Base-by-base conservation (phyloP, 2,888 invertebrate species). In the Synergus japonicus region DNA sequence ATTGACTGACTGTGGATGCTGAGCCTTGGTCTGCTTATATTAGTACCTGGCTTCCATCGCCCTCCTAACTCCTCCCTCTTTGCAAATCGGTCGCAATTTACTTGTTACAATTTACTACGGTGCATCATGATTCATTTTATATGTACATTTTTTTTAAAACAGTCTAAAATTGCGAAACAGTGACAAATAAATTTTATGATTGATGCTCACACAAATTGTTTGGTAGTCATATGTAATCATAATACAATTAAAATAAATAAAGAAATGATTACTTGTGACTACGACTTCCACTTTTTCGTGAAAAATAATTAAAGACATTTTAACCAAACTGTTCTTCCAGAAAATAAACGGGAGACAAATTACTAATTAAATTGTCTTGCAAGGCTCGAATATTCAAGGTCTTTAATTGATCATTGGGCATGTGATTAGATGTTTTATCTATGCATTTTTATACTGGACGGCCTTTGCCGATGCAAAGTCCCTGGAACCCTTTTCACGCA, bases 1-100 rank as follows among this genome's bases (percentile, higher is more conserved):
- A 85, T 85, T 83, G 81, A 86, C 88, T 88, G 87, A 88, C 87
- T 88, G 83, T 84, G 85, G 87, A 86, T 87, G 86, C 87, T 87
- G 88, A 69, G 82, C 79, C 79, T 82, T 83, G 84, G 84, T 86
- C 85, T 79, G 84, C 83, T 90, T 89, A 89, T 91, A 90, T 85
- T 76, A 83, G 79, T 78, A 81, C 83, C 81, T 82, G 82, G 81
- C 78, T 80, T 60, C 84, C 84, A 83, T 76, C 85, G 84, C 83
- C 83, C 60, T 63, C 78, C 63, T 76, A 73, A 60, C 67, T 60
- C 79, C 84, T 78, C 84, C 84, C 85, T 83, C 82, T 81, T 69
- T 76, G 13, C 64, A 10, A 60, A 85, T 84, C 82, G 76, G 79
- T 82, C 84, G 80, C 80, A 79, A 85, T n/a, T n/a, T 54, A 54